phyloP scores from a whole-genome alignment of 1,140 invertebrate genomes.

The Lerema accius region DNA sequence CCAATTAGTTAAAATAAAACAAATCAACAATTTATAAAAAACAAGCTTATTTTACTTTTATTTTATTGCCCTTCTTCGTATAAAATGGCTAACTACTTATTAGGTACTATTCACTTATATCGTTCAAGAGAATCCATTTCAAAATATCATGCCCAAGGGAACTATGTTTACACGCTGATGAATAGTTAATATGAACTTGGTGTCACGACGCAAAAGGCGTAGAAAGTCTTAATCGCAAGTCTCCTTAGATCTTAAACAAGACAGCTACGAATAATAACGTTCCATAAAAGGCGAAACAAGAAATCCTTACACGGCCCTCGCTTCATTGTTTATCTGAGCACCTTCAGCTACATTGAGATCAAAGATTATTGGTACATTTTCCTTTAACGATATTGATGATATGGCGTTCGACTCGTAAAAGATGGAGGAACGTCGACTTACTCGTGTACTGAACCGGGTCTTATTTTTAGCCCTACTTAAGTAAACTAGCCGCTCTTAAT shows the following conservation, averaged over 20 bases:
- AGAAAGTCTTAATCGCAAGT: constrained; percentile 16
- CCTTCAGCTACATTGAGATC: constrained; percentile 55
- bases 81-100: too few species aligned
- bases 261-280: constrained; percentile 24
- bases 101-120: too few species aligned
- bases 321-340: constrained; percentile 51
- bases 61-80: too few species aligned
- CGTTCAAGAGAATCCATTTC: too few species aligned
- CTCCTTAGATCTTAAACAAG: constrained; percentile 19
- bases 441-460: constrained; percentile 38
- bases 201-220: constrained; percentile 14
- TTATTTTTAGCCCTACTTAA: constrained; percentile 57
- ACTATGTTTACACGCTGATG: background rate
- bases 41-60: too few species aligned
- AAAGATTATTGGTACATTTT: constrained; percentile 58
- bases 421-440: constrained; percentile 49
- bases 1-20: too few species aligned
- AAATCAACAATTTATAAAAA: too few species aligned
- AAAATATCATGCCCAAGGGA: background rate
- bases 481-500: constrained; percentile 46
- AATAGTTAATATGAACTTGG: background rate
- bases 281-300: constrained; percentile 30
- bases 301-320: constrained; percentile 33
- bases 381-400: constrained; percentile 68
- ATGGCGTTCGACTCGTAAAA: constrained; percentile 50